phyloP scores from a whole-genome alignment of 2,888 invertebrate species.

The Drosophila niveifrons region DNA sequence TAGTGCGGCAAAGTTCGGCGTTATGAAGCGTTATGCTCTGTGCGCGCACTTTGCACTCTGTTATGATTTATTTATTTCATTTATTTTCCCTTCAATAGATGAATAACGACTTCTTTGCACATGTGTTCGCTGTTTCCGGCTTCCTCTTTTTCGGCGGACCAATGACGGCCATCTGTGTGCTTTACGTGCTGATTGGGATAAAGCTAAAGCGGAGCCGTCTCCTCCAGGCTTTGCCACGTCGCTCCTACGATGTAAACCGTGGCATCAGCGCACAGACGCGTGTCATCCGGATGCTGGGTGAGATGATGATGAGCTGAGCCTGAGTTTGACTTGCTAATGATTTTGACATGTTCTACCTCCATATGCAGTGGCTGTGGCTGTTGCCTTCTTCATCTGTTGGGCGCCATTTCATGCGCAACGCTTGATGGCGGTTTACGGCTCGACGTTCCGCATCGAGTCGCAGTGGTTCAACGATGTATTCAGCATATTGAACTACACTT shows the following conservation, averaged over 20 bases:
- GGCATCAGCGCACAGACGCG: conserved; percentile 88
- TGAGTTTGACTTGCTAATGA: conserved; percentile 8
- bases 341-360: background rate
- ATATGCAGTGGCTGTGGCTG: conserved; percentile 92
- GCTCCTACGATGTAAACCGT: conserved; percentile 85
- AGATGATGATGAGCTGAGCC: conserved; percentile 7
- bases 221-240: conserved; percentile 87
- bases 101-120: conserved; percentile 86
- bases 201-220: conserved; percentile 89
- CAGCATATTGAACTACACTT: conserved; percentile 88
- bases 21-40: background rate
- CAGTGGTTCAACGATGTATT: conserved; percentile 87
- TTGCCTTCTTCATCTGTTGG: conserved; percentile 94
- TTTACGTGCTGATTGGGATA: conserved; percentile 92
- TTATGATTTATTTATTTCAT: conserved; percentile 13
- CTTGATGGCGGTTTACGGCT: conserved; percentile 91
- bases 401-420: conserved; percentile 97
- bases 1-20: background rate
- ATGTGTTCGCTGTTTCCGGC: conserved; percentile 92
- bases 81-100: conserved; percentile 69
- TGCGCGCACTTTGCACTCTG: background rate
- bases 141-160: conserved; percentile 94
- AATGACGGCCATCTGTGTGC: conserved; percentile 93
- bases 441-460: conserved; percentile 75
- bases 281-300: conserved; percentile 92